Evolutionary conservation across 1,140 invertebrate genomes (phyloP).

Genomic region (Lutraria rhynchaena): DNA sequence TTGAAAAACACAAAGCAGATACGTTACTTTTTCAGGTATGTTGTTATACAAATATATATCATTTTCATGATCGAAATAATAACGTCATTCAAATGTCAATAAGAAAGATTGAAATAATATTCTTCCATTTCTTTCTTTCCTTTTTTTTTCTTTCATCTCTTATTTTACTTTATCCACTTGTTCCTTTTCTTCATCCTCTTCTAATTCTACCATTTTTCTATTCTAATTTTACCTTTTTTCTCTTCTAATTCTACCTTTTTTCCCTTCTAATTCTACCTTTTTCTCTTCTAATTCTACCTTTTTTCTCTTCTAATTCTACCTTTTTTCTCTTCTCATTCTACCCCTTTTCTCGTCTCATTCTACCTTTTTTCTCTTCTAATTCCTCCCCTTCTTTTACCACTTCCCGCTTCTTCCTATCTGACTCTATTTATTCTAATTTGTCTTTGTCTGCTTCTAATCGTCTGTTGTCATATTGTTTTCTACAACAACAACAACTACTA

Average conservation of each 20-base stretch:
- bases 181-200: slow-evolving; percentile 1
- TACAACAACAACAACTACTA: too few relatives aligned
- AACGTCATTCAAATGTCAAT: too few relatives aligned
- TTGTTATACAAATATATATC: too few relatives aligned
- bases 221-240: neutral
- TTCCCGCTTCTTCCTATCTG: neutral
- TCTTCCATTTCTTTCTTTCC: neutral
- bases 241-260: neutral
- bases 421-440: neutral
- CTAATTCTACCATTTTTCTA: neutral
- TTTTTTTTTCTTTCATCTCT: neutral
- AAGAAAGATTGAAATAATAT: too few relatives aligned
- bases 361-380: neutral
- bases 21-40: slow-evolving; percentile 79
- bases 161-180: neutral
- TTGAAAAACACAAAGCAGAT: slow-evolving; percentile 79
- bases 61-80: too few relatives aligned
- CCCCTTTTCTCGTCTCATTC: neutral
- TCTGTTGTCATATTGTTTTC: too few relatives aligned
- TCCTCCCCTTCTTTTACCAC: neutral
- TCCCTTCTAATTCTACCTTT: neutral
- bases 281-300: neutral
- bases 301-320: neutral
- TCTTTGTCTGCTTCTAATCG: too few relatives aligned
- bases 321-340: neutral